Evolutionary conservation across 1,140 invertebrate species (phyloP), one percentile per base, ranked within the genome.

Genomic region (Macrotrachela quadricornifera): DNA sequence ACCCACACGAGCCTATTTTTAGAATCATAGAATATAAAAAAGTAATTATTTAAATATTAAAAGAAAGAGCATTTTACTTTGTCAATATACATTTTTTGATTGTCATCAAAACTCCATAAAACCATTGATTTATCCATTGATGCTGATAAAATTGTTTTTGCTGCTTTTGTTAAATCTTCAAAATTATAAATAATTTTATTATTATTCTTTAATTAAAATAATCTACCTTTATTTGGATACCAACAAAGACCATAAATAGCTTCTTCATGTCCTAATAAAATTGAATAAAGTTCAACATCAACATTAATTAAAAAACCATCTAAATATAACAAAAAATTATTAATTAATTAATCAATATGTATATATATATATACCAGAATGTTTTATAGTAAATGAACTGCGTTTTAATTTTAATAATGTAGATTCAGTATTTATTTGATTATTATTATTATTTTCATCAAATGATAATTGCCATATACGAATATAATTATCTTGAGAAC

Each of bases 41-140:
- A 10, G 8, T 39, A 8, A 13, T 10, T 41, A 13, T 41, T 11
- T 1, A 41, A 41, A n/a, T 41, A 13, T 6, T 1, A 12, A n/a
- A 13, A 36, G 42, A 46, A 87, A 40, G 80, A 69, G 90, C 87
- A 96, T 38, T 85, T 72, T 1, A 75, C 78, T 46, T 63, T 57
- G 0, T 62, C 64, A 51, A 44, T 44, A 36, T 62, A 64, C 40
- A 69, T 63, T 4, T 63, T 63, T n/a, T 57, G 54, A 10, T 53
- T 42, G 55, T 78, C 74, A 10, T 76, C 76, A 57, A 64, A 64
- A 55, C 79, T 75, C 91, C 91, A 97, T 37, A 95, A 73, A 16
- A 95, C 82, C 61, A 92, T 77, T 1, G 83, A 84, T 67, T 94
- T 92, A 67, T 96, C 91, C 61, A 92, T 78, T 0, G 86, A 92